Conservation (phyloP, 2,113 vertebrate species). For the Cariama cristata region DNA sequence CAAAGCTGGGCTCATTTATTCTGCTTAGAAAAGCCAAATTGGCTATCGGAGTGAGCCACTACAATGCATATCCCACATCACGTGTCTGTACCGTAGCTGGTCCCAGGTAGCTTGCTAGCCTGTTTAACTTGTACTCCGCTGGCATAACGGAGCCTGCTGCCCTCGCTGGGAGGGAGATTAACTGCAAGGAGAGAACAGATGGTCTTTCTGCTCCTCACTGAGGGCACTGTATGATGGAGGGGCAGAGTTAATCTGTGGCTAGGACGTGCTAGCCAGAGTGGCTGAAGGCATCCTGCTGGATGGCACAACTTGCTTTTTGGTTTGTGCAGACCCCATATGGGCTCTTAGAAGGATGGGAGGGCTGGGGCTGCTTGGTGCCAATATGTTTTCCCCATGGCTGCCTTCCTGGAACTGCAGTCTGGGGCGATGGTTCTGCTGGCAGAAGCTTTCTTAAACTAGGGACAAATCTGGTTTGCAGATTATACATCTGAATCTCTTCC, state of each 20-base stretch:
- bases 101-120: background rate
- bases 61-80: fast-evolving
- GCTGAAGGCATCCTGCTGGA: background rate
- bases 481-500: background rate
- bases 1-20: background rate
- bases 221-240: background rate
- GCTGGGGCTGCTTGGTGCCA: background rate
- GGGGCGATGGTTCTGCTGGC: background rate
- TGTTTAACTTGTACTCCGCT: fast-evolving
- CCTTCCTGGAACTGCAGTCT: background rate
- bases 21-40: background rate
- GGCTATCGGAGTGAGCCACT: background rate
- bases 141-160: background rate
- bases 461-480: background rate
- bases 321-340: background rate
- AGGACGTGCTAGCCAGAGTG: background rate
- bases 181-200: background rate
- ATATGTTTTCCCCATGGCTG: background rate
- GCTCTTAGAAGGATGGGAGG: background rate
- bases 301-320: fast-evolving
- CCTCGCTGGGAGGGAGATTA: background rate
- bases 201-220: background rate
- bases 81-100: fast-evolving
- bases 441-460: background rate
- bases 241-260: background rate